A percentile compares a stretch with the other conserved stretches of the same genome.
These are phyloP conservation scores for Drosophila pseudotalamancana DNA, from an alignment of 2,888 invertebrate species.

Conservation along the genomic window DNA sequence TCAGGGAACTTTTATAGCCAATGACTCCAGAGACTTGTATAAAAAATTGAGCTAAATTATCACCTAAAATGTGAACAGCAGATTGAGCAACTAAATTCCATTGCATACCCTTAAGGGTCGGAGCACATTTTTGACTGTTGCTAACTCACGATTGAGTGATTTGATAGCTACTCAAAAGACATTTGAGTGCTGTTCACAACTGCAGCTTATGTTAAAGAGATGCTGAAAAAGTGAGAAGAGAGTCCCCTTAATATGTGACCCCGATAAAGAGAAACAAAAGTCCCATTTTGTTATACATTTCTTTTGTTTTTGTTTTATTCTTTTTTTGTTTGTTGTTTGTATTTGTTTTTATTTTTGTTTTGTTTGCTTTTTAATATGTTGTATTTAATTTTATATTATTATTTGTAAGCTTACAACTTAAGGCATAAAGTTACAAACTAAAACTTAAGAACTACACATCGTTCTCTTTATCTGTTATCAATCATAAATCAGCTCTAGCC, in stretches of 20 bases:
- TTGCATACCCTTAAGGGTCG: not conserved
- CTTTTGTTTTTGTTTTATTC: constrained; percentile 54
- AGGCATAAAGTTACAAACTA: constrained; percentile 83
- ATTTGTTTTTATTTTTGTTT: constrained; percentile 54
- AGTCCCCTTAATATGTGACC: not conserved
- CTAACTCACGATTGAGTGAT: too few relatives aligned
- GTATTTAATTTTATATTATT: constrained; percentile 73
- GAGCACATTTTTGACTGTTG: too few relatives aligned
- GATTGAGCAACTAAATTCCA: not conserved
- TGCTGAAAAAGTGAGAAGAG: not conserved
- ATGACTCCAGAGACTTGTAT: not conserved
- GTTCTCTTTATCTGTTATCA: constrained; percentile 34
- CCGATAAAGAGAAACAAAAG: constrained; percentile 8
- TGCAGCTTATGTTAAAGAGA: too few relatives aligned
- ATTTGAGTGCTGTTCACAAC: too few relatives aligned
- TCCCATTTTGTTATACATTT: constrained; percentile 66
- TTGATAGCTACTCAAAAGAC: too few relatives aligned
- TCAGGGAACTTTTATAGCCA: too few relatives aligned
- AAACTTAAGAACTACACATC: constrained; percentile 73
- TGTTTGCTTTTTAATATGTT: constrained; percentile 71
- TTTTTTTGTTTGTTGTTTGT: constrained; percentile 53
- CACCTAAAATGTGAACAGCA: constrained; percentile 1
- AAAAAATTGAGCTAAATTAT: not conserved
- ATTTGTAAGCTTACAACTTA: constrained; percentile 82
- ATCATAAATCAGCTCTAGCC: constrained; percentile 63